Percentiles rank a stretch among this genome's conserved stretches.
Conservation (phyloP, 1,140 invertebrate species). For the Mycetomoellerius zeteki region DNA sequence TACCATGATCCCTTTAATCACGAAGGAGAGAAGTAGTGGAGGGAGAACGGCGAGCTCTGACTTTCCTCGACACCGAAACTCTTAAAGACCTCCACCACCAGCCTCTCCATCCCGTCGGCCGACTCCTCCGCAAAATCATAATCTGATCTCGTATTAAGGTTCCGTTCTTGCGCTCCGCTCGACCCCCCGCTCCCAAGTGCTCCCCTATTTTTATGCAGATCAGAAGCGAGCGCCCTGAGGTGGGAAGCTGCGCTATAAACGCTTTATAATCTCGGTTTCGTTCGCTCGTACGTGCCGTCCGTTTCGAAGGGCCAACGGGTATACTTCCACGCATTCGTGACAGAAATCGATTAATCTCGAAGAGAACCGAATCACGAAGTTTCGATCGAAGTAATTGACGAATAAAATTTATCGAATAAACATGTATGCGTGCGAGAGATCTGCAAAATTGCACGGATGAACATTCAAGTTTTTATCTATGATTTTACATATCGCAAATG, state of each 20-base stretch:
- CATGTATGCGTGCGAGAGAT: slow-evolving; percentile 16
- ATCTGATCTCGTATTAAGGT: slow-evolving; percentile 86
- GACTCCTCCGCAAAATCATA: slow-evolving; percentile 85
- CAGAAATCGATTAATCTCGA: slow-evolving; percentile 76
- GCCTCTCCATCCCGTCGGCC: slow-evolving; percentile 71
- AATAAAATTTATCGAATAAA: slow-evolving; percentile 65
- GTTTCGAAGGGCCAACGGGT: slow-evolving; percentile 82
- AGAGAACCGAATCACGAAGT: slow-evolving; percentile 62
- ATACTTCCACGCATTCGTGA: slow-evolving; percentile 76
- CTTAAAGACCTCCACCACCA: slow-evolving; percentile 70
- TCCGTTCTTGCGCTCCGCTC: slow-evolving; percentile 72
- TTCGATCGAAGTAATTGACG: slow-evolving; percentile 71
- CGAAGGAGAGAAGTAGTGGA: neutral
- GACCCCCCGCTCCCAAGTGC: slow-evolving; percentile 58
- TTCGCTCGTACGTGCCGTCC: slow-evolving; percentile 78
- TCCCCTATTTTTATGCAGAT: slow-evolving; percentile 86
- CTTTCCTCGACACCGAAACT: slow-evolving; percentile 62
- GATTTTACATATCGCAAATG: neutral
- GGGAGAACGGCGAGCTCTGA: neutral
- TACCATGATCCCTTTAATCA: slow-evolving; percentile 41
- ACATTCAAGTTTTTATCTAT: neutral
- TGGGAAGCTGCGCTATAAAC: slow-evolving; percentile 85
- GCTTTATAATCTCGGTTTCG: slow-evolving; percentile 84
- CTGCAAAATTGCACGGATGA: neutral
- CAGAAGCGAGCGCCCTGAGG: slow-evolving; percentile 84